Evolutionary conservation across 2,888 invertebrate species (phyloP).

Genomic region (Dryocosmus kuriphilus): DNA sequence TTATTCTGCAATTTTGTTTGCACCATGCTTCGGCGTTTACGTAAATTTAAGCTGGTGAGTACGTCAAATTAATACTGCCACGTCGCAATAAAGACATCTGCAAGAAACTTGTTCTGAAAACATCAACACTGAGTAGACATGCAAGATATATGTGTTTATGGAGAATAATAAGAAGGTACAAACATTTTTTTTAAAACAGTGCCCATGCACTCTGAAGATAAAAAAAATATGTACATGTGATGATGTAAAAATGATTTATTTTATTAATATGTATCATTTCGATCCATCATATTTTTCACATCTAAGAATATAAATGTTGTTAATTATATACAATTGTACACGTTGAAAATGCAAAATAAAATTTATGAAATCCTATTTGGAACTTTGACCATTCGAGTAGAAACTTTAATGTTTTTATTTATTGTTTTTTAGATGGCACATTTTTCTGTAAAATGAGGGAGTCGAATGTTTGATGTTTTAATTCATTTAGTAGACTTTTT

Average conservation of each 20-base stretch:
- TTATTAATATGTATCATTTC: conserved; percentile 10
- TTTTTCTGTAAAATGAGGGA: not conserved
- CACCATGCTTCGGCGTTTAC: conserved; percentile 66
- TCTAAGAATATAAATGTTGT: conserved; percentile 61
- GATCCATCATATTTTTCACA: conserved; percentile 53
- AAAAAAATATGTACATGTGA: conserved; percentile 21
- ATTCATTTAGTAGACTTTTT: not conserved
- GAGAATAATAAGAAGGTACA: conserved; percentile 9
- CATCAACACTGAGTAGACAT: not conserved
- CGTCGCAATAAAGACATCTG: conserved; percentile 31
- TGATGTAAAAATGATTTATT: conserved; percentile 27
- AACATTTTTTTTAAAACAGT: conserved; percentile 5
- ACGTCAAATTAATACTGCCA: conserved; percentile 42
- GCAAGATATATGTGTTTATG: conserved; percentile 23
- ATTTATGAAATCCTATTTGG: conserved; percentile 54
- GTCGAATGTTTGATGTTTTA: not conserved
- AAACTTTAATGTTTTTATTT: not conserved
- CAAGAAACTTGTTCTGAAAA: not conserved
- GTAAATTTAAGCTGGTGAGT: conserved; percentile 67
- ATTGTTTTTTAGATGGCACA: not conserved
- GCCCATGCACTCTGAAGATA: conserved; percentile 26
- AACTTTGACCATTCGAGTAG: not conserved
- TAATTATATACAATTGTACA: conserved; percentile 66
- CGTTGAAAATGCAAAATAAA: conserved; percentile 65
- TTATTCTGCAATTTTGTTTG: conserved; percentile 34